Evolutionary conservation across 2,888 invertebrate genomes (phyloP), one percentile per base, ranked within the genome.

Genomic region (Cheilosia vulpina): DNA sequence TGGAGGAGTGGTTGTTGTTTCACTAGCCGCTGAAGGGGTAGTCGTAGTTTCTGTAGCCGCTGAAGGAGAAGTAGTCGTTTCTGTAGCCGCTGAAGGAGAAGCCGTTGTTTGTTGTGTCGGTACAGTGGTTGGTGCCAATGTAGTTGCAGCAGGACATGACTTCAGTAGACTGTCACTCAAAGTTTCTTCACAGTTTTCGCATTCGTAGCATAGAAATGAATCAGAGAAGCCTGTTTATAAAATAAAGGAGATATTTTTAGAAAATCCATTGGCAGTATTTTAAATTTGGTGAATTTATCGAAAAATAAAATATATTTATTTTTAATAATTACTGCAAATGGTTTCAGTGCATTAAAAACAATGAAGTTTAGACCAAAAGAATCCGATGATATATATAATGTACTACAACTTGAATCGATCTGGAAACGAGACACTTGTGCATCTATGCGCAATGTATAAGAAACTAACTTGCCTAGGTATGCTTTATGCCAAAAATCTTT

Each of bases 201-300:
- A 90, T 53, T 87, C 50, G 53, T 90, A 90, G 31, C 90, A 90
- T 1, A 87, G 13, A 17, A 90, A 76, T 9, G 72, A 73, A 75
- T 72, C 76, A 34, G 17, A 17, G 7, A 19, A 17, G 47, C 19
- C 17, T n/a, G n/a, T 45, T 45, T 17, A 19, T 2, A 19, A 2
- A 47, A 9, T 2, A 0, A 7, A 2, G 0, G 17, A n/a, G 15
- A n/a, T n/a, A 43, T 4, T 1, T 4, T 43, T 6, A 43, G n/a
- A 43, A n/a, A 43, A 43, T 41, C 2, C 13, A 15, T 9, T 15
- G 41, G 15, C 2, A 2, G 15, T n/a, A 41, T 13, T 41, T 41
- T 41, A 4, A 15, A 15, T 15, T 43, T 43, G 43, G 15, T 1
- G 9, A 34, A 34, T 34, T 9, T 34, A 2, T 34, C 31, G 27